Conservation (phyloP, 2,113 vertebrate species). For the Cacatua alba region DNA sequence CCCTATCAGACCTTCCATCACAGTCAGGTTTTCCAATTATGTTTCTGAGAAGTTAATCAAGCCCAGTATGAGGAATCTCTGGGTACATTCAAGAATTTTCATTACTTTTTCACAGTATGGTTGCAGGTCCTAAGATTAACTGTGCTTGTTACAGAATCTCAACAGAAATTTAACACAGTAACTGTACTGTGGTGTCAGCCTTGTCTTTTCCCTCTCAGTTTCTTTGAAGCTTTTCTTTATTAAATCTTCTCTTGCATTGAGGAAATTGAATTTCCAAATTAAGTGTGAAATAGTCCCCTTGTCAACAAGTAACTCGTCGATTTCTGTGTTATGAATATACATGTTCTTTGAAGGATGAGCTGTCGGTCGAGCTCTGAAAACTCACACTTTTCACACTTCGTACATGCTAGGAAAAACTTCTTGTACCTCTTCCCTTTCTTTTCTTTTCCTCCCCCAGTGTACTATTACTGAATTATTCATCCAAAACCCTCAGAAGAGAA, state of each 20-base stretch:
- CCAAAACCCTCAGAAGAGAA: neutral
- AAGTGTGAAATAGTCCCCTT: neutral
- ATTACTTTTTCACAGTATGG: neutral
- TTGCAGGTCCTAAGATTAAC: neutral
- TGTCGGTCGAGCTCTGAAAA: neutral
- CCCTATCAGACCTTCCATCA: neutral
- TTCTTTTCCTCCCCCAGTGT: neutral
- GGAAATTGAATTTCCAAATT: neutral
- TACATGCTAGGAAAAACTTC: neutral
- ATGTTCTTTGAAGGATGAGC: neutral
- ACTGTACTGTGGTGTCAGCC: neutral
- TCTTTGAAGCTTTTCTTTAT: neutral
- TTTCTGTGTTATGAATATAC: neutral
- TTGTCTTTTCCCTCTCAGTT: neutral
- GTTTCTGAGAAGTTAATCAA: neutral
- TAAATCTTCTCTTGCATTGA: neutral
- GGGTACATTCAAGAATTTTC: neutral
- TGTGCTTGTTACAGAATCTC: neutral
- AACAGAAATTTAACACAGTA: neutral
- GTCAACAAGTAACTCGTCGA: neutral
- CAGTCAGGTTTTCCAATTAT: neutral
- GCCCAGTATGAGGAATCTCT: neutral
- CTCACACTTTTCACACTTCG: neutral
- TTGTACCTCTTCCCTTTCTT: neutral
- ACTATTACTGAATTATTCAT: slow-evolving; percentile 9